Percentiles rank a stretch among this genome's conserved stretches.
These are phyloP conservation scores for Sarcophaga variegata DNA, from an alignment of 2,888 invertebrate species.

Conservation along the genomic window DNA sequence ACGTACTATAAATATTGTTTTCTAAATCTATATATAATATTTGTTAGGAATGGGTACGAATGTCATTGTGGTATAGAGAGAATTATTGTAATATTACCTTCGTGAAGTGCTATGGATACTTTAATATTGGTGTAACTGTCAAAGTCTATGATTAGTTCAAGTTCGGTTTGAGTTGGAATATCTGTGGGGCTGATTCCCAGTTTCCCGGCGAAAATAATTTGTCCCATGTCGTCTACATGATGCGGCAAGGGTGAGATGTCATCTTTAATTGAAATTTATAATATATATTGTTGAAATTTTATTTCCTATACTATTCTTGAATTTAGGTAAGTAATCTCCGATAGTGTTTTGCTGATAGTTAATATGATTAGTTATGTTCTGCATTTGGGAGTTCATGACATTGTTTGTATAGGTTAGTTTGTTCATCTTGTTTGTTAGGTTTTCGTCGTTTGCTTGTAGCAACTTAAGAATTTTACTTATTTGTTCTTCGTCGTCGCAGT, in stretches of 20 bases:
- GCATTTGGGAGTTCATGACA: conserved; percentile 15
- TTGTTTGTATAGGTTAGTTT: conserved; percentile 3
- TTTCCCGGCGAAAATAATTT: no score
- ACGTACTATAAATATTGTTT: conserved; percentile 29
- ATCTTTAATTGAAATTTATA: neutral
- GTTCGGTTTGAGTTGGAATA: neutral
- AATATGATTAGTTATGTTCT: neutral
- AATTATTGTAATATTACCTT: conserved; percentile 8
- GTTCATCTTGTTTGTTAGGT: neutral
- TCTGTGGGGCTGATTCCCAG: neutral
- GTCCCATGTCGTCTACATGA: no score
- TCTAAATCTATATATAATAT: conserved; percentile 6
- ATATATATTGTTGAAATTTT: conserved; percentile 2
- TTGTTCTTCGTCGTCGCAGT: no score
- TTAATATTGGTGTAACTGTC: neutral
- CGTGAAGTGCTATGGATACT: conserved; percentile 7
- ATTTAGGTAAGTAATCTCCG: conserved; percentile 13
- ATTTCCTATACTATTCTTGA: conserved; percentile 4
- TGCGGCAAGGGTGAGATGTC: neutral
- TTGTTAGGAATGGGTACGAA: neutral
- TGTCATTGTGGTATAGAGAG: conserved; percentile 13
- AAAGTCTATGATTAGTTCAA: neutral
- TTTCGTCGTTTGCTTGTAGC: neutral
- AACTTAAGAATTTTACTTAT: no score
- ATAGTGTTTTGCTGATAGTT: neutral